Evolutionary conservation across 2,888 invertebrate genomes (phyloP).

Genomic region (Abscondita cerata): DNA sequence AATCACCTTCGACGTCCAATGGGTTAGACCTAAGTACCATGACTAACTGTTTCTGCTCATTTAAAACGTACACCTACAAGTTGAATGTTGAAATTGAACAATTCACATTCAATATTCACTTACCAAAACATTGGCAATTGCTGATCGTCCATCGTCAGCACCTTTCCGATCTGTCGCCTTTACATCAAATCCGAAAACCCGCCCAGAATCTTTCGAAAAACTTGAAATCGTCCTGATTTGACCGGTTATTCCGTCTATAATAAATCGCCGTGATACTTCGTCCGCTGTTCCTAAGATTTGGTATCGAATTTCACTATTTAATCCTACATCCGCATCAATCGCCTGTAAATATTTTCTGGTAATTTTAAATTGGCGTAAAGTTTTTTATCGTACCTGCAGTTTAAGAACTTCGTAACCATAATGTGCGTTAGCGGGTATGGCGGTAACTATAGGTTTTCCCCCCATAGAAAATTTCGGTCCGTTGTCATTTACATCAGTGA

Average conservation of each 20-base stretch:
- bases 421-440: constrained; percentile 79
- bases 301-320: constrained; percentile 82
- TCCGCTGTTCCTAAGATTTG: constrained; percentile 71
- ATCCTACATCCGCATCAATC: constrained; percentile 74
- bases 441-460: constrained; percentile 81
- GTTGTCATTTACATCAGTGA: constrained; percentile 85
- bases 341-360: constrained; percentile 66
- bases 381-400: constrained; percentile 71
- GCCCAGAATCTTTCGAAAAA: constrained; percentile 73
- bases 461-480: constrained; percentile 77
- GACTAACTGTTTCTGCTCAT: constrained; percentile 81
- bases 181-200: constrained; percentile 85
- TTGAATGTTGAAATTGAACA: background rate
- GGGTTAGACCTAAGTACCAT: constrained; percentile 80
- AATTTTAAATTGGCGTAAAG: no score
- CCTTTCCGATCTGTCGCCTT: constrained; percentile 85
- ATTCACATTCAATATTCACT: constrained; percentile 54
- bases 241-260: constrained; percentile 78
- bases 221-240: constrained; percentile 76
- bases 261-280: constrained; percentile 76
- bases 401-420: constrained; percentile 83
- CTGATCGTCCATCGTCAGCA: constrained; percentile 81
- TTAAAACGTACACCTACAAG: constrained; percentile 77
- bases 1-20: constrained; percentile 74
- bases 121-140: constrained; percentile 86